phyloP scores from a whole-genome alignment of 2,888 invertebrate species.

The Neoitamus cyanurus region DNA sequence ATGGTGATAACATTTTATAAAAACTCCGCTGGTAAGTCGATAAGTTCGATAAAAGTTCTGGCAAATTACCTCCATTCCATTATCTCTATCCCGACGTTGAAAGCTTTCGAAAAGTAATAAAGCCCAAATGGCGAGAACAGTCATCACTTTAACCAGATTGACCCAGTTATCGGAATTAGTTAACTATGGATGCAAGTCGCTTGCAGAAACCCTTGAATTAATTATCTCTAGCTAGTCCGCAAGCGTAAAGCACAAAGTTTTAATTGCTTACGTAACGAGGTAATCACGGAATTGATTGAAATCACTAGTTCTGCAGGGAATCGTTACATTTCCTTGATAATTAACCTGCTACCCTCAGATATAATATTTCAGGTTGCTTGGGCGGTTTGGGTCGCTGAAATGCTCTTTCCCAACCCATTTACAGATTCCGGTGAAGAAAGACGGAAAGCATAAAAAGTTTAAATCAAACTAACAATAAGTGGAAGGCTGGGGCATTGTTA shows the following conservation, averaged over 20 bases:
- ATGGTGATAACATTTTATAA: not conserved
- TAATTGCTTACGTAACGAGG: conserved; percentile 34
- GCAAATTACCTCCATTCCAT: not conserved
- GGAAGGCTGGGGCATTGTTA: not conserved
- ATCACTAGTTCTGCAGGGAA: conserved; percentile 15
- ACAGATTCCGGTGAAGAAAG: not conserved
- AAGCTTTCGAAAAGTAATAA: not conserved
- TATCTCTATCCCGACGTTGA: not conserved
- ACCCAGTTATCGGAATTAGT: not conserved
- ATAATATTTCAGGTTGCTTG: not conserved
- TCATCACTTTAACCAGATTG: conserved; percentile 1
- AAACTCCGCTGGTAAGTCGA: not conserved
- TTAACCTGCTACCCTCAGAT: not conserved
- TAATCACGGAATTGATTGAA: conserved; percentile 36
- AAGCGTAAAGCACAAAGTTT: conserved; percentile 14
- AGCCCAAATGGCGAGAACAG: not conserved
- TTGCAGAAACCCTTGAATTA: not conserved
- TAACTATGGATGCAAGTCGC: not conserved
- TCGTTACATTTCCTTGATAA: not conserved
- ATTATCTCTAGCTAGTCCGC: not conserved
- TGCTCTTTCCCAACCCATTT: not conserved
- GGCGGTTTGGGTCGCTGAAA: not conserved
- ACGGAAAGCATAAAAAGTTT: not conserved
- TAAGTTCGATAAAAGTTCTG: not conserved
- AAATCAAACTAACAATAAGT: conserved; percentile 5